phyloP scores from a whole-genome alignment of 1,140 invertebrate genomes.

The Papilio machaon region DNA sequence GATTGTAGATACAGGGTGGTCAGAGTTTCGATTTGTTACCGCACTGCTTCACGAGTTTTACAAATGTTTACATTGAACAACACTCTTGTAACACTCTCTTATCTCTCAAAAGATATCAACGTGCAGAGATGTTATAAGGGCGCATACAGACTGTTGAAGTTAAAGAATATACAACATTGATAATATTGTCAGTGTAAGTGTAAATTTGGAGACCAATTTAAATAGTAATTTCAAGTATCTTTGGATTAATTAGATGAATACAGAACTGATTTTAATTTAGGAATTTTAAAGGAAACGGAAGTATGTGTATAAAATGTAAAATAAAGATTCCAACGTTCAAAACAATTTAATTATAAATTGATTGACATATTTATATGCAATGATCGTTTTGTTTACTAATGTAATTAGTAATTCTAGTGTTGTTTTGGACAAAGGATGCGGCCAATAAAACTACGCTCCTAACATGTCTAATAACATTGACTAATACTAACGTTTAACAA shows the following conservation, averaged over 20 bases:
- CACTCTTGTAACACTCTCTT: constrained; percentile 32
- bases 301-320: neutral
- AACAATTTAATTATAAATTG: neutral
- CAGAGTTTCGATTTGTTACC: constrained; percentile 29
- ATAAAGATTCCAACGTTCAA: neutral
- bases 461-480: constrained; percentile 52
- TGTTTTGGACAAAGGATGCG: constrained; percentile 33
- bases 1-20: constrained; percentile 31
- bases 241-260: neutral
- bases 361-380: constrained; percentile 1
- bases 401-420: constrained; percentile 10
- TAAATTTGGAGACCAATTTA: too few species aligned
- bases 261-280: too few species aligned
- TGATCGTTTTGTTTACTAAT: neutral
- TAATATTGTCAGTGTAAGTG: neutral
- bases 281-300: neutral
- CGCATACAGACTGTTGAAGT: neutral
- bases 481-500: constrained; percentile 51
- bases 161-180: neutral
- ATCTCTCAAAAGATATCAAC: constrained; percentile 9
- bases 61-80: constrained; percentile 37
- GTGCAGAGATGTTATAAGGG: constrained; percentile 6
- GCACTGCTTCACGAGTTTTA: constrained; percentile 2
- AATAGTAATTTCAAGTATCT: too few species aligned
- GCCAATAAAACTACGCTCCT: constrained; percentile 45